phyloP scores from a whole-genome alignment of 1,140 invertebrate species.

The Monomorium pharaonis region DNA sequence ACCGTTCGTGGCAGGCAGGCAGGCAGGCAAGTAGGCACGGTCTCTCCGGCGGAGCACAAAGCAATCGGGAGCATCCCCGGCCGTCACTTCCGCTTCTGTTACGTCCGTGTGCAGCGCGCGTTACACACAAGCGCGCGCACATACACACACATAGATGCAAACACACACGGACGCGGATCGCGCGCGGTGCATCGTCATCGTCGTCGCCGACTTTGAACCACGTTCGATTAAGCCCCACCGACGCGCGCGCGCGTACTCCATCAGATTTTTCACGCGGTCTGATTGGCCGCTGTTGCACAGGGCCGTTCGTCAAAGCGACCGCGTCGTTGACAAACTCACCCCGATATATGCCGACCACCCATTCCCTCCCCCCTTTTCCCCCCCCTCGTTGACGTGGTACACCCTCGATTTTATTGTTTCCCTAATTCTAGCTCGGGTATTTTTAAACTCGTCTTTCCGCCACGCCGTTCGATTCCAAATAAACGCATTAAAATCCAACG shows the following conservation, averaged over 20 bases:
- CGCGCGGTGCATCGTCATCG: constrained; percentile 1
- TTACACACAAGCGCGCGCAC: too few relatives aligned
- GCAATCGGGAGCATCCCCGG: constrained; percentile 35
- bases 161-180: background rate
- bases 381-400: constrained; percentile 9
- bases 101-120: constrained; percentile 33
- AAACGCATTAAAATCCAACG: background rate
- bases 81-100: constrained; percentile 58
- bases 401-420: constrained; percentile 56
- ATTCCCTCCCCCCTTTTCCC: too few relatives aligned
- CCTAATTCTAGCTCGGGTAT: constrained; percentile 44
- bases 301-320: constrained; percentile 53
- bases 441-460: constrained; percentile 12
- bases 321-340: constrained; percentile 55
- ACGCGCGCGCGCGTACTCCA: constrained; percentile 39
- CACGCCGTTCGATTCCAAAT: background rate
- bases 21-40: background rate
- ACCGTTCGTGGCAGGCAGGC: too few relatives aligned
- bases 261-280: constrained; percentile 59
- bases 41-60: constrained; percentile 36
- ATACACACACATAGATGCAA: too few relatives aligned
- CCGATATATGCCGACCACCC: constrained; percentile 34
- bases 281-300: constrained; percentile 47
- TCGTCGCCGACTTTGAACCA: constrained; percentile 51
- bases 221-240: constrained; percentile 54